Evolutionary conservation across 2,113 vertebrate species (phyloP).

Genomic region (Dipodomys stephensi): DNA sequence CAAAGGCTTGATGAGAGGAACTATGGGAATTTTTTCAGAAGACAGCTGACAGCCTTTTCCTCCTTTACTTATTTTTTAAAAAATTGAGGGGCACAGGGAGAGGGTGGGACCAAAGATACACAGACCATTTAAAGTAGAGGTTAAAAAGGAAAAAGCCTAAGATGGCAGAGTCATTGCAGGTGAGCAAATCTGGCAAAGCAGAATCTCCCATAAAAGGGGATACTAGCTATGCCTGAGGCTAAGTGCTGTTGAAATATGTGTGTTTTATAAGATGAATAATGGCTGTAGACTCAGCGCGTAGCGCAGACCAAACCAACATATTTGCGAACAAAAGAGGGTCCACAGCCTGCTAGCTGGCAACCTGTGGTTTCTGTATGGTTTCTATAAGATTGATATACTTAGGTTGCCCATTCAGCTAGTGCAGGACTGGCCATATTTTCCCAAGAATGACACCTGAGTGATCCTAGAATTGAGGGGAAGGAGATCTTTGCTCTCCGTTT

Average conservation of each 20-base stretch:
- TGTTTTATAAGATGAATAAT: background rate
- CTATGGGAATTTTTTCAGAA: conserved; percentile 60
- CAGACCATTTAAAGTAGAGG: conserved; percentile 33
- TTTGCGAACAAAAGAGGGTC: background rate
- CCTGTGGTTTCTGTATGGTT: background rate
- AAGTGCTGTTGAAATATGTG: background rate
- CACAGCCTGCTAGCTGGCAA: background rate
- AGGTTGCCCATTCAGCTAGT: background rate
- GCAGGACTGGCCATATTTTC: background rate
- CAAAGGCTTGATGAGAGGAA: conserved; percentile 64
- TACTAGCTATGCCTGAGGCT: background rate
- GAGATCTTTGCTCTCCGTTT: conserved; percentile 62
- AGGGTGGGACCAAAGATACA: background rate
- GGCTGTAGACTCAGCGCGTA: background rate
- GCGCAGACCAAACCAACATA: background rate
- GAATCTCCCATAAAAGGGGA: background rate
- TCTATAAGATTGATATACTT: conserved; percentile 23
- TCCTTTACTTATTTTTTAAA: background rate
- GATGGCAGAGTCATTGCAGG: background rate
- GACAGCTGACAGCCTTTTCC: conserved; percentile 45
- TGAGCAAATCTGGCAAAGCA: background rate
- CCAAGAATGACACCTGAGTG: background rate
- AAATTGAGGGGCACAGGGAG: background rate
- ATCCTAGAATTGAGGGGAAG: background rate
- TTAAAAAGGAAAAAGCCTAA: background rate